Evolutionary conservation across 2,888 invertebrate genomes (phyloP).

Genomic region (Andrena bicolor): DNA sequence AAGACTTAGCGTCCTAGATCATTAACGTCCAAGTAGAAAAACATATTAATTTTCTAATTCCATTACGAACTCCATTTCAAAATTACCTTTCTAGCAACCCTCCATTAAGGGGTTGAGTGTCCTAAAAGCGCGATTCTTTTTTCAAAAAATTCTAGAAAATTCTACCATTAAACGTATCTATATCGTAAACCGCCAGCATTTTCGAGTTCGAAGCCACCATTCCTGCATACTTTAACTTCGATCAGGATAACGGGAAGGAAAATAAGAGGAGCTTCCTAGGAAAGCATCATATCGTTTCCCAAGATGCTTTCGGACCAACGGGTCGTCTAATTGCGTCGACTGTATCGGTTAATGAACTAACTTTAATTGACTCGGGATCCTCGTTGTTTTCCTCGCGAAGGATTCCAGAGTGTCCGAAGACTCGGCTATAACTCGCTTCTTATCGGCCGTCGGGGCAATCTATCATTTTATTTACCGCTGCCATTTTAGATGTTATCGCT

Average conservation of each 20-base stretch:
- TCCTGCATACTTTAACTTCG: background rate
- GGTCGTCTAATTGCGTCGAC: background rate
- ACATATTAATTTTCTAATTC: too few relatives aligned
- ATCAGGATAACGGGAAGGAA: too few relatives aligned
- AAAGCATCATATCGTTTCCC: background rate
- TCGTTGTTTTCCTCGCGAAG: background rate
- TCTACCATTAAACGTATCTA: background rate
- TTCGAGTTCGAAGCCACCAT: background rate
- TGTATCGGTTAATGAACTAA: background rate
- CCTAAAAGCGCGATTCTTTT: background rate
- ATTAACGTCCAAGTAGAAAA: too few relatives aligned
- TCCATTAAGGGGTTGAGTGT: too few relatives aligned
- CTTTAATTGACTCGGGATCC: background rate
- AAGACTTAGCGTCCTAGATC: too few relatives aligned
- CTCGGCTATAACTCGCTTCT: background rate
- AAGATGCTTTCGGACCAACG: background rate
- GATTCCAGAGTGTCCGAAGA: background rate
- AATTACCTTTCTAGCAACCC: too few relatives aligned
- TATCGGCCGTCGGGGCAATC: slow-evolving; percentile 26
- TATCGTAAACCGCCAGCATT: background rate
- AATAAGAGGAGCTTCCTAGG: too few relatives aligned
- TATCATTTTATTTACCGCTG: slow-evolving; percentile 41
- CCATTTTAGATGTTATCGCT: slow-evolving; percentile 33
- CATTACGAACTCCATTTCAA: too few relatives aligned
- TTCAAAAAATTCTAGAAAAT: background rate